Conservation (phyloP, 2,888 invertebrate genomes). For the Pachycephus smyrnensis region DNA sequence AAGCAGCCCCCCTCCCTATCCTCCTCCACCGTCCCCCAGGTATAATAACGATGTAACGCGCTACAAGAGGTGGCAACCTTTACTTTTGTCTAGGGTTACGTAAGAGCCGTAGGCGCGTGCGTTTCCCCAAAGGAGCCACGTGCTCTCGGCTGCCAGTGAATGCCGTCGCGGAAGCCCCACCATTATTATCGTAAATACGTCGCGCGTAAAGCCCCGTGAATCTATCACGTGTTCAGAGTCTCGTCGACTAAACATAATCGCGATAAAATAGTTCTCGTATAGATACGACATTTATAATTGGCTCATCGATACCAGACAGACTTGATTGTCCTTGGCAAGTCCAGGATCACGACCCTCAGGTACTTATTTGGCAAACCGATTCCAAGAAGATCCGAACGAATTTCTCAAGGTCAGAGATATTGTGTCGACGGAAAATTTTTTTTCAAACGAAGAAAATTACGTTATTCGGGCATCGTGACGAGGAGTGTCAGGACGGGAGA, state of each 20-base stretch:
- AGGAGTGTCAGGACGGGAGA: not conserved
- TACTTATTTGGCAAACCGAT: no score
- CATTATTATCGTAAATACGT: constrained; percentile 22
- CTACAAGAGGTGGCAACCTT: not conserved
- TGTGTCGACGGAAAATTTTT: not conserved
- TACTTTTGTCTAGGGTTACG: constrained; percentile 26
- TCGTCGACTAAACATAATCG: constrained; percentile 11
- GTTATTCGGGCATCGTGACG: not conserved
- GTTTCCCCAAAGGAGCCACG: constrained; percentile 40
- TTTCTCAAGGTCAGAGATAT: not conserved
- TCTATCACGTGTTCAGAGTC: not conserved
- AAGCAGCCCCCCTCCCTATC: not conserved
- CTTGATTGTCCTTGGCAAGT: not conserved
- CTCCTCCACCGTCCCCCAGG: no score
- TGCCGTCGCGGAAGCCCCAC: constrained; percentile 32
- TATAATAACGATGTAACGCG: not conserved
- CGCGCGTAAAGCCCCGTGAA: constrained; percentile 9
- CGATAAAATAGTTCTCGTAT: not conserved
- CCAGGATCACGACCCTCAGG: not conserved
- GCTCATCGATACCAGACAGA: not conserved
- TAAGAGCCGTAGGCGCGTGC: constrained; percentile 39
- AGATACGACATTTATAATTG: not conserved
- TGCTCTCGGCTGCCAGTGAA: constrained; percentile 41
- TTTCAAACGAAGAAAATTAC: accelerated
- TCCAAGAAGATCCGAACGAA: not conserved